Evolutionary conservation across 2,888 invertebrate genomes (phyloP).

Genomic region (Pollenia griseotomentosa): DNA sequence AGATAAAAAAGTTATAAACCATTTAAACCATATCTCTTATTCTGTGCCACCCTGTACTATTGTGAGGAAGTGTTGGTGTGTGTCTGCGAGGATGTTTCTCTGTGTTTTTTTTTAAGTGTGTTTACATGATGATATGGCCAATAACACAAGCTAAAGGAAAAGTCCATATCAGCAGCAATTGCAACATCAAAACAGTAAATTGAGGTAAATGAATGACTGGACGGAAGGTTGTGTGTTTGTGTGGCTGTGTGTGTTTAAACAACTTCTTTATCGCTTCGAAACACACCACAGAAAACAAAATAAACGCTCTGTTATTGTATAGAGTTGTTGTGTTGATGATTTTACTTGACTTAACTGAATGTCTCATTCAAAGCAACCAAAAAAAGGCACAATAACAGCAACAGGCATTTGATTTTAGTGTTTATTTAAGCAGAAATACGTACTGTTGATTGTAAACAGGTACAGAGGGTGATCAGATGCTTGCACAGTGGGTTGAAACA

Average conservation of each 20-base stretch:
- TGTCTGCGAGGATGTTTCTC: slow-evolving; percentile 5
- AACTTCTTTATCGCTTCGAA: slow-evolving; percentile 82
- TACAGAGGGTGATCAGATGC: neutral
- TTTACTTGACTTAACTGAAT: slow-evolving; percentile 49
- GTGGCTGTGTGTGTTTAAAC: slow-evolving; percentile 76
- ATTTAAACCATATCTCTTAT: too few relatives aligned
- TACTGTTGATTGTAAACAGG: neutral
- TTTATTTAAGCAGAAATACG: neutral
- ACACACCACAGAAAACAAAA: slow-evolving; percentile 79
- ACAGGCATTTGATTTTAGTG: slow-evolving; percentile 26
- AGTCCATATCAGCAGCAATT: slow-evolving; percentile 31
- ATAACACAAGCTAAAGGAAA: slow-evolving; percentile 56
- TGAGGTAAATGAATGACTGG: slow-evolving; percentile 47
- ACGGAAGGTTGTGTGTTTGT: neutral
- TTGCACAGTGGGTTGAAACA: too few relatives aligned
- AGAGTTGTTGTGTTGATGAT: slow-evolving; percentile 42
- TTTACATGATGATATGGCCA: slow-evolving; percentile 66
- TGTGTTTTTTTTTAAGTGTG: slow-evolving; percentile 26
- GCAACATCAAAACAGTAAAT: slow-evolving; percentile 33
- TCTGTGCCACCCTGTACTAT: too few relatives aligned
- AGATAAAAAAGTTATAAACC: too few relatives aligned
- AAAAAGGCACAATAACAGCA: slow-evolving; percentile 31
- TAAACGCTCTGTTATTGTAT: neutral
- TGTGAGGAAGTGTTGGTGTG: neutral
- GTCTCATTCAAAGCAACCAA: slow-evolving; percentile 38